Evolutionary conservation across 2,888 invertebrate genomes (phyloP), one percentile per base, ranked within the genome.

Genomic region (Oscheius myriophilus): DNA sequence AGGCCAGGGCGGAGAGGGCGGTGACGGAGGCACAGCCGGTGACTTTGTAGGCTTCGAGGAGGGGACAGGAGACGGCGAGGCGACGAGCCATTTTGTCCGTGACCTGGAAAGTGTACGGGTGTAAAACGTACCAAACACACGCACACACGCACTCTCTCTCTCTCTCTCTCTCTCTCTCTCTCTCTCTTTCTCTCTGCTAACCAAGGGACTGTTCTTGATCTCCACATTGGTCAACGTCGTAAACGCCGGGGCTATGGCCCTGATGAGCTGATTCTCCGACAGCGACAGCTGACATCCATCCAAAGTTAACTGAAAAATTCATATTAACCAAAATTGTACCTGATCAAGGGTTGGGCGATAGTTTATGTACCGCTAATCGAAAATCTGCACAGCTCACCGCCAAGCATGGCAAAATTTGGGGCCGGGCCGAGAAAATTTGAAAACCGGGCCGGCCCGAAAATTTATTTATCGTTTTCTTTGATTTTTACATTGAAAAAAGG

Each of bases 11-110:
- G 9, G 75, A 67, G 26, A 70, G 54, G 3, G 77, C 71, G 2
- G 79, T 66, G 25, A 79, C 71, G 9, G 41, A 41, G 12, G 65
- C 58, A 53, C 79, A 79, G 14, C 71, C 70, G 39, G 73, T 69
- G 14, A 78, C 65, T 14, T 63, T 63, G 54, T 74, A 73, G n/a
- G 62, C 61, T 9, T 69, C 66, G 11, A 76, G 66, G 21, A 68
- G 49, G 1, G 76, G 76, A 54, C 78, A 75, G 25, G 33, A 53
- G 6, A 67, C 63, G 9, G 77, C 62, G 23, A 78, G 55, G 14
- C 61, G 63, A 12, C 54, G 46, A 7, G 73, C 63, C 49, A 77
- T 69, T 14, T 71, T 69, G 67, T 77, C 77, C 1, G 77, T 77
- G 12, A 77, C 68, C 75, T 77, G 63, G 12, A 76, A 67, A 52